Evolutionary conservation across 2,888 invertebrate genomes (phyloP).

Genomic region (Frankliniella fusca): DNA sequence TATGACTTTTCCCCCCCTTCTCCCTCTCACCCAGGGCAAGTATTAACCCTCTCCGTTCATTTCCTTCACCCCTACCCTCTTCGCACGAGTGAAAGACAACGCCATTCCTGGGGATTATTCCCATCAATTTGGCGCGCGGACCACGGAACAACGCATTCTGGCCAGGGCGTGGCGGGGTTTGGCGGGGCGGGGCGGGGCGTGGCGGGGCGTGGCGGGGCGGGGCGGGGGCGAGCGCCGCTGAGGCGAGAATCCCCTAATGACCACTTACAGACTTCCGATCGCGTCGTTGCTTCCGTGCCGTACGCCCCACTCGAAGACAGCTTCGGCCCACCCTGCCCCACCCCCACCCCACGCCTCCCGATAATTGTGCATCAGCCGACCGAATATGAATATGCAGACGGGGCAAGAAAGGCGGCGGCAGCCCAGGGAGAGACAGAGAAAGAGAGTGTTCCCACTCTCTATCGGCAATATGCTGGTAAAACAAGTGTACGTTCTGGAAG

Average conservation of each 20-base stretch:
- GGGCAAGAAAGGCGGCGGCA: not conserved
- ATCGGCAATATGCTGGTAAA: no score
- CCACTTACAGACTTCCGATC: slow-evolving; percentile 15
- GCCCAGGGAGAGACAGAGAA: no score
- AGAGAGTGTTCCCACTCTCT: no score
- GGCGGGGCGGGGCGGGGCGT: not conserved
- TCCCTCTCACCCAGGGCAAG: no score
- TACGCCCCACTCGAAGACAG: not conserved
- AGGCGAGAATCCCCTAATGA: not conserved
- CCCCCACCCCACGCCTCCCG: not conserved
- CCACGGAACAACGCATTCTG: no score
- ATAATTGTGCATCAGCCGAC: slow-evolving; percentile 5
- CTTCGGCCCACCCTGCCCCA: not conserved
- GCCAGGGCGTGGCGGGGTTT: not conserved
- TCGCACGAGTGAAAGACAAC: no score
- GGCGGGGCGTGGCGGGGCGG: not conserved
- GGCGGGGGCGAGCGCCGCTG: not conserved
- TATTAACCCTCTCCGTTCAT: no score
- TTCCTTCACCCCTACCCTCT: no score
- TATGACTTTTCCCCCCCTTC: no score
- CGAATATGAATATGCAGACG: not conserved
- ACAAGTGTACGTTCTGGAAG: no score
- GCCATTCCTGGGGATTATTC: no score
- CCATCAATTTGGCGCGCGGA: no score
- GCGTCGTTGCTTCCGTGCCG: not conserved